Percentiles rank a stretch among this genome's conserved stretches.
Conservation (phyloP, 2,797 vertebrate genomes). For the Cossypha heuglini region DNA sequence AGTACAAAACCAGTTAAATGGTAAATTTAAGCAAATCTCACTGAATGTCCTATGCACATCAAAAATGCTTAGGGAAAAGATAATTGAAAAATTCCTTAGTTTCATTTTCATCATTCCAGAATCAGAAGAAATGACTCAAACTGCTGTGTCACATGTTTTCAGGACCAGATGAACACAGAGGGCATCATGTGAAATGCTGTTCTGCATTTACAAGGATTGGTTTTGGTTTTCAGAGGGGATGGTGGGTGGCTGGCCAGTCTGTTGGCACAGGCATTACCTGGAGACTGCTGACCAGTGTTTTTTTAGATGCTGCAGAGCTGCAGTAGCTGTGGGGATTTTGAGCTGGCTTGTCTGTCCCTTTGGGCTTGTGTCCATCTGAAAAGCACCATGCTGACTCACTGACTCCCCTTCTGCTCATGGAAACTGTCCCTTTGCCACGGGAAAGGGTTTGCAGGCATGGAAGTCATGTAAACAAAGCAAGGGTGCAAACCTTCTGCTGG, state of each 20-base stretch:
- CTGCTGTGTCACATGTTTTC: neutral
- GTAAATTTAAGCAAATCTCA: neutral
- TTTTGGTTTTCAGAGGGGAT: neutral
- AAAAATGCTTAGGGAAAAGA: neutral
- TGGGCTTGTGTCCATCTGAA: neutral
- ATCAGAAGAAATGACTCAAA: neutral
- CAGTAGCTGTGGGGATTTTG: neutral
- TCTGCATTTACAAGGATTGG: neutral
- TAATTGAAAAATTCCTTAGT: neutral
- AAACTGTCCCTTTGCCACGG: neutral
- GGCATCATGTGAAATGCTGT: neutral
- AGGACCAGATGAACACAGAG: neutral
- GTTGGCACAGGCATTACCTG: neutral
- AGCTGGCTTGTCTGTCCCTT: neutral
- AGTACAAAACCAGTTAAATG: constrained; percentile 31
- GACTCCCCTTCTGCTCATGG: neutral
- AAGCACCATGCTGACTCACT: neutral
- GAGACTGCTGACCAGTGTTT: neutral
- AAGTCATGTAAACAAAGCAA: neutral
- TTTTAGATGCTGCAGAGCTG: neutral
- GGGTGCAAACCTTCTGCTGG: neutral
- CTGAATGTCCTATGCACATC: neutral
- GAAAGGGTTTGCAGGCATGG: neutral
- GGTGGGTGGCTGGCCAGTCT: neutral
- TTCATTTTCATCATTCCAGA: neutral